phyloP scores from a whole-genome alignment of 1,140 invertebrate genomes.

The Brachionus rubens region DNA sequence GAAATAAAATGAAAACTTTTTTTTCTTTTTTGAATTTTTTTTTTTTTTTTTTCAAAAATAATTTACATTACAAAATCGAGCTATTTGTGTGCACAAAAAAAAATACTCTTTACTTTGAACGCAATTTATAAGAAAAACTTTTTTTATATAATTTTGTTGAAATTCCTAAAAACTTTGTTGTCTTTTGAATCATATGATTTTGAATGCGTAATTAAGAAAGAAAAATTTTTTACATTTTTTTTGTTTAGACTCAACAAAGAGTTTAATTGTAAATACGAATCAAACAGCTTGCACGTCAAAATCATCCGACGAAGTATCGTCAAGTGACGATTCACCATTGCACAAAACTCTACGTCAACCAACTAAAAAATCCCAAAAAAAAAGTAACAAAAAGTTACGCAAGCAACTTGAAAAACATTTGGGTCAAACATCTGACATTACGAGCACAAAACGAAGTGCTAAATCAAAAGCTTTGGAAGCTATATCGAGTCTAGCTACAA shows the following conservation, averaged over 20 bases:
- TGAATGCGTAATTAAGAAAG: neutral
- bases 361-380: conserved; percentile 21
- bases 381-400: neutral
- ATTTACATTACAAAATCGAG: no score
- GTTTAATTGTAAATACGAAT: conserved; percentile 26
- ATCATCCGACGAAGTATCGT: conserved; percentile 9
- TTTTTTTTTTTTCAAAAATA: no score
- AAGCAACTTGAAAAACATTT: conserved; percentile 9
- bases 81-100: no score
- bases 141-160: no score
- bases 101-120: no score
- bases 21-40: no score
- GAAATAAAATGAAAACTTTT: no score
- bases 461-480: conserved; percentile 27
- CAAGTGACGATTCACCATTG: neutral
- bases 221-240: neutral
- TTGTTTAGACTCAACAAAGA: conserved; percentile 5
- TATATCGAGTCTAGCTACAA: conserved; percentile 1
- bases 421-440: neutral
- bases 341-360: conserved; percentile 5
- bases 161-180: no score
- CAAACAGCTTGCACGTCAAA: conserved; percentile 5
- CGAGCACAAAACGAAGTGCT: conserved; percentile 3
- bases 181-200: no score
- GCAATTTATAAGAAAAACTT: no score